phyloP scores from a whole-genome alignment of 2,113 vertebrate genomes.

The Camelus bactrianus region DNA sequence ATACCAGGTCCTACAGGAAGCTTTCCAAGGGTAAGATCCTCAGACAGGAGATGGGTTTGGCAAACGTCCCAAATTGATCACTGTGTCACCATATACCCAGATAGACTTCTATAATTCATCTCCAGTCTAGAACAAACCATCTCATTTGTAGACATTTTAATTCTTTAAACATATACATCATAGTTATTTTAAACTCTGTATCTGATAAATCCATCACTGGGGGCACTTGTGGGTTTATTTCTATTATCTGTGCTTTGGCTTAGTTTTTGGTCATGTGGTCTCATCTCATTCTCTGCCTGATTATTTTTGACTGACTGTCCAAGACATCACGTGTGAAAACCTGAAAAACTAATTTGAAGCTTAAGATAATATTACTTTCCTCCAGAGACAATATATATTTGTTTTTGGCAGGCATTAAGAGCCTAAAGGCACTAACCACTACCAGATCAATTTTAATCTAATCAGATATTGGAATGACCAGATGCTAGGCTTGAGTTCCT shows the following conservation, averaged over 20 bases:
- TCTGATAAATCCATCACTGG: not conserved
- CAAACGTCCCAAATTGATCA: not conserved
- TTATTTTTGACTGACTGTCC: constrained; percentile 16
- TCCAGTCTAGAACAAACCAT: not conserved
- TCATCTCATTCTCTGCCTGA: not conserved
- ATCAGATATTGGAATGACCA: not conserved
- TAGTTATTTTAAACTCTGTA: not conserved
- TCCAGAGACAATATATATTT: not conserved
- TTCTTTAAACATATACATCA: constrained; percentile 24
- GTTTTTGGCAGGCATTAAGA: not conserved
- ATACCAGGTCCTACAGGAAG: not conserved
- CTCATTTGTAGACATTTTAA: not conserved
- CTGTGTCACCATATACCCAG: not conserved
- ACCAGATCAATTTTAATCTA: not conserved
- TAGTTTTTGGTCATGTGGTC: not conserved
- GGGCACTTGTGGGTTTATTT: not conserved
- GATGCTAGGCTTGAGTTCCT: not conserved
- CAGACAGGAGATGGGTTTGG: not conserved
- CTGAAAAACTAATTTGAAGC: not conserved
- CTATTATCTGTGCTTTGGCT: constrained; percentile 3
- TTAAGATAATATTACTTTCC: not conserved
- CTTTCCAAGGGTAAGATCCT: not conserved
- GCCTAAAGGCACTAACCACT: not conserved
- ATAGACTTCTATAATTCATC: not conserved
- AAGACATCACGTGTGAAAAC: constrained; percentile 1